A percentile compares a stretch with the other conserved stretches of the same genome.
phyloP scores from a whole-genome alignment of 37 sponge, comb jelly and placozoan genomes.

The Crambe crambe region DNA sequence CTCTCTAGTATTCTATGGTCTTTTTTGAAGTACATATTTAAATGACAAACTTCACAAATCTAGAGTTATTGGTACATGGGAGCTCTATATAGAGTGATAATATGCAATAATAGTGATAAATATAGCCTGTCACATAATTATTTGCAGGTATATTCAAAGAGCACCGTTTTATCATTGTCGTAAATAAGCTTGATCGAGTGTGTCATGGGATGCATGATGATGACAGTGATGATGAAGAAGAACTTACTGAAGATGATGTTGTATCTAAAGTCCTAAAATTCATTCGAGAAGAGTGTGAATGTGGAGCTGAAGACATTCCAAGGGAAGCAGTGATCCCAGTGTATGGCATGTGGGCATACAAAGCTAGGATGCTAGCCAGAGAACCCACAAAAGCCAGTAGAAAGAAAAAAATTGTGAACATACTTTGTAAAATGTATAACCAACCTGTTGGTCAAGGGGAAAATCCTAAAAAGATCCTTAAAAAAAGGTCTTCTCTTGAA shows the following conservation, averaged over 20 bases:
- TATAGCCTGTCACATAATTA: too few species aligned
- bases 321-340: not conserved
- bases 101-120: too few species aligned
- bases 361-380: not conserved
- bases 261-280: not conserved
- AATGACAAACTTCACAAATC: too few species aligned
- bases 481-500: not conserved
- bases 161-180: not conserved
- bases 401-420: not conserved
- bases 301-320: not conserved
- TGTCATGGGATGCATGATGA: not conserved
- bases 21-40: too few species aligned
- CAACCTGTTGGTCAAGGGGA: constrained; percentile 4
- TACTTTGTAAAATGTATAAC: not conserved
- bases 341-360: constrained; percentile 1
- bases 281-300: not conserved
- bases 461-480: not conserved
- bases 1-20: too few species aligned
- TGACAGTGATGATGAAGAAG: not conserved
- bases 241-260: not conserved
- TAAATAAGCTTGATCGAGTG: not conserved
- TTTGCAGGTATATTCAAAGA: not conserved
- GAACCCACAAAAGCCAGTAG: not conserved
- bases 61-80: too few species aligned
- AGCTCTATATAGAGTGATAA: too few species aligned